Conservation (phyloP, 2,888 invertebrate species). For the Achlya flavicornis region DNA sequence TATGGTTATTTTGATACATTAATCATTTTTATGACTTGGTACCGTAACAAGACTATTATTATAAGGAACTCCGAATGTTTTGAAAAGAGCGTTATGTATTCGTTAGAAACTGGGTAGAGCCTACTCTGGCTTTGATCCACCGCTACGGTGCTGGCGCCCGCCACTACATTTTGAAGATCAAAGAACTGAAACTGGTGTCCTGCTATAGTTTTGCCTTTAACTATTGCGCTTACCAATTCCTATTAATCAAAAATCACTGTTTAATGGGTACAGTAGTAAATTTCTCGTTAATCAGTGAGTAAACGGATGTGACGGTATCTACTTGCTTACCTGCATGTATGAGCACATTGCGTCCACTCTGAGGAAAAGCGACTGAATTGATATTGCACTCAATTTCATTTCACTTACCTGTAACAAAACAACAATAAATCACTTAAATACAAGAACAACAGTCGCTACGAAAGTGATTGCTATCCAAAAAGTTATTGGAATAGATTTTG, state of each 20-base stretch:
- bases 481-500: no score
- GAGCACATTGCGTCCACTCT: background rate
- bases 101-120: constrained; percentile 3
- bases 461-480: background rate
- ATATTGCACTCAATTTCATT: background rate
- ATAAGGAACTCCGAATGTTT: constrained; percentile 26
- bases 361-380: background rate
- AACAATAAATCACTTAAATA: background rate
- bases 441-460: background rate
- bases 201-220: no score
- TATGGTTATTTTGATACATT: constrained; percentile 59
- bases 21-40: constrained; percentile 56
- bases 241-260: no score
- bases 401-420: constrained; percentile 12
- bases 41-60: constrained; percentile 41
- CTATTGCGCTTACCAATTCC: no score
- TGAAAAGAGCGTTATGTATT: background rate
- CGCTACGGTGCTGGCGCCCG: background rate
- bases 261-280: background rate
- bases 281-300: background rate
- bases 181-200: background rate
- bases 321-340: constrained; percentile 4
- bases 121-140: background rate
- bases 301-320: background rate
- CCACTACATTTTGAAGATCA: constrained; percentile 5